A percentile compares a stretch with the other conserved stretches of the same genome.
Evolutionary conservation across 2,888 invertebrate genomes (phyloP).

Genomic region (Cataglyphis livida): DNA sequence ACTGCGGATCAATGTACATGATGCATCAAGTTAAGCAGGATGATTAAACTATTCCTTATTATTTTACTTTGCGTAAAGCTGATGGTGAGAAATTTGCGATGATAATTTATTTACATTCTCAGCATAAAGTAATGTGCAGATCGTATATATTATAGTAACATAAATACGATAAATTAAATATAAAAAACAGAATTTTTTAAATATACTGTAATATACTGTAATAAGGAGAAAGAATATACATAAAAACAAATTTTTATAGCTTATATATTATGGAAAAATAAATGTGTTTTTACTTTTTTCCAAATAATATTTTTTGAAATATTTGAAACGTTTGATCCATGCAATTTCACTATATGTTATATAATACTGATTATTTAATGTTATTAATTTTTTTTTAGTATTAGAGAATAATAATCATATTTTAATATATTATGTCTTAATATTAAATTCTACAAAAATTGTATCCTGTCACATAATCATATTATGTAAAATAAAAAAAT

Average conservation of each 20-base stretch:
- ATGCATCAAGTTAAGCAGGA: slow-evolving; percentile 9
- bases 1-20: neutral
- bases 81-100: slow-evolving; percentile 27
- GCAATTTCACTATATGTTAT: neutral
- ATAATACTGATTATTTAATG: neutral
- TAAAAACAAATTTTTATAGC: neutral
- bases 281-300: neutral
- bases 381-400: neutral
- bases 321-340: neutral
- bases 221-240: neutral
- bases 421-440: neutral
- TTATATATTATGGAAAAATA: neutral
- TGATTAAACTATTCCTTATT: slow-evolving; percentile 28
- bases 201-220: neutral
- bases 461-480: neutral
- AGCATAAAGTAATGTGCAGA: neutral
- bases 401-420: neutral
- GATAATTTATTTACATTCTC: neutral
- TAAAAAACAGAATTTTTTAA: neutral
- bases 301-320: neutral
- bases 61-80: slow-evolving; percentile 20
- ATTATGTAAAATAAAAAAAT: neutral
- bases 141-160: neutral
- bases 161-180: slow-evolving; percentile 1
- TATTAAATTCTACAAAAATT: neutral